Base-by-base conservation (phyloP, 1,140 invertebrate species). In the Trinorchestia longiramus region DNA sequence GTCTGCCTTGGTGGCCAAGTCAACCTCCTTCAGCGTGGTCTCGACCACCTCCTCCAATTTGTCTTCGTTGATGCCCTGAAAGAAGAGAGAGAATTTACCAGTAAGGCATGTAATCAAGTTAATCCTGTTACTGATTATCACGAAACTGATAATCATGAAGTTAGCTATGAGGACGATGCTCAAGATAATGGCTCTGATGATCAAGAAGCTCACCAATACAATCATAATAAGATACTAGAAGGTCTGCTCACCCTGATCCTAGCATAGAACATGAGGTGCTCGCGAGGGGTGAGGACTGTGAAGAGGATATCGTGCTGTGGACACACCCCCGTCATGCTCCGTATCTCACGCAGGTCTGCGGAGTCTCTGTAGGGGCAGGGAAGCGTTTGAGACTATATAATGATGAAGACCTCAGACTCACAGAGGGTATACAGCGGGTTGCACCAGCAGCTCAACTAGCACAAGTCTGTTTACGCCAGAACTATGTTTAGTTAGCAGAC, bases 291-390 rank as follows among this genome's bases (percentile, higher is more conserved):
- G 94, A 99, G 97, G 97, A 98, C 98, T 95, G 99, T 98, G 97
- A 99, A 99, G 0, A 99, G 98, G 96, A 99, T 98, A 97, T 99
- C 99, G 97, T 99, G 99, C 97, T 99, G 99, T 28, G 99, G 99
- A 97, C 99, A 99, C 11, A 99, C 97, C 0, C 99, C 99, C 0
- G 99, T 97, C 96, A 98, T 98, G 57, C 97, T 97, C 44, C 98
- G 97, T 1, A 98, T 98, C 41, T 97, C 96, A 23, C 97, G 97
- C 47, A 97, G 97, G 95, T 97, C 96, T 77, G 91, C 96, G 6
- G 96, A 45, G 94, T 97, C 96, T 87, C 96, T 97, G 96, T 95
- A 95, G 42, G 57, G 45, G 95, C 42, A 95, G 88, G 36, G 41
- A 90, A 1, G n/a, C 15, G 23, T 4, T 6, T 42, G 28, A 77